These are phyloP conservation scores for Meleagris gallopavo DNA, from an alignment of 2,113 vertebrate species.

Conservation along the genomic window DNA sequence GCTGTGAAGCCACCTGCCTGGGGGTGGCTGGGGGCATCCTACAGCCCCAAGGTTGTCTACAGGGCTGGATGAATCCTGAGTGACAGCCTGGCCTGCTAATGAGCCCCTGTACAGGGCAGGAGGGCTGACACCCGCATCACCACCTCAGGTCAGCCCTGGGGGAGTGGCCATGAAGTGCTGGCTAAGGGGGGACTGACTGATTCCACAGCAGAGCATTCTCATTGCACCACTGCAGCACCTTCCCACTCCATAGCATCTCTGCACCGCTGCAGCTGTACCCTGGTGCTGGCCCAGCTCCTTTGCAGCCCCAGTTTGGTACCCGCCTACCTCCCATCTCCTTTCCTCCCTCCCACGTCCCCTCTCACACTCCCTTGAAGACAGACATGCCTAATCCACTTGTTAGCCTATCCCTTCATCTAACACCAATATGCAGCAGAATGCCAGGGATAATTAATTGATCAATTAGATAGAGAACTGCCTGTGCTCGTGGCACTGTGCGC, in stretches of 20 bases:
- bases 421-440: conserved; percentile 47
- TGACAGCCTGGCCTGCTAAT: not conserved
- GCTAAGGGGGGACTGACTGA: rapidly evolving
- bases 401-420: conserved; percentile 61
- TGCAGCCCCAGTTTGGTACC: rapidly evolving
- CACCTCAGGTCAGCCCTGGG: not conserved
- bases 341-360: not conserved
- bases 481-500: rapidly evolving
- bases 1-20: not conserved
- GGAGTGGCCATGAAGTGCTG: rapidly evolving
- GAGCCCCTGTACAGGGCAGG: not conserved
- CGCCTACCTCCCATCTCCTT: not conserved
- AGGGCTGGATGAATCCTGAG: conserved; percentile 21
- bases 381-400: not conserved
- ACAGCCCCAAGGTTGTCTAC: not conserved
- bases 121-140: not conserved
- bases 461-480: conserved; percentile 55
- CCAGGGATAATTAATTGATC: conserved; percentile 63
- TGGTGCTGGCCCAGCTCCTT: not conserved
- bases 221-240: not conserved
- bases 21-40: not conserved
- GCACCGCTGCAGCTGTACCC: not conserved
- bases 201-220: not conserved
- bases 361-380: not conserved
- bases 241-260: not conserved